Evolutionary conservation across 2,888 invertebrate species (phyloP), one percentile per base, ranked within the genome.

Genomic region (Cancer borealis): DNA sequence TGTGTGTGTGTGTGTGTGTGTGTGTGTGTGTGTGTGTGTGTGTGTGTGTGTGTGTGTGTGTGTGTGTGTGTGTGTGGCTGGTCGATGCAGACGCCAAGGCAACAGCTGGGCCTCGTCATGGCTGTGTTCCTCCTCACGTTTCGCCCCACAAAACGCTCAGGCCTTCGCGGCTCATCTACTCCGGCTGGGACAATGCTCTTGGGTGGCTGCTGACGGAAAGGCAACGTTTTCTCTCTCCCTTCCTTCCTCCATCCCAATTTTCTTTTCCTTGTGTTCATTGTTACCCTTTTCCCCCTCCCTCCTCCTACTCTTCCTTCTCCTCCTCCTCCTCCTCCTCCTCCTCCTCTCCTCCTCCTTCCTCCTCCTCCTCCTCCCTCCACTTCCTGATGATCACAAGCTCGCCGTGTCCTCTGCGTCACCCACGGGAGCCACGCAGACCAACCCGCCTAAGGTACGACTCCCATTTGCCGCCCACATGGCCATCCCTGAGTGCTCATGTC

Each of bases 1-100:
- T 66, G 66, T 66, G 66, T 66, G 66, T 66, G 66, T 66, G 66
- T 66, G 66, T 66, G 66, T 66, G 66, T 66, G n/a, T 66, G n/a
- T 66, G 66, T 66, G 66, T n/a, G 66, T n/a, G 66, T n/a, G 66
- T 66, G 66, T 66, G 66, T 66, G 66, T 66, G 66, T 66, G 66
- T 66, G 66, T 66, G 66, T 66, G 66, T 66, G 66, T 66, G 66
- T 66, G 66, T 66, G 66, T 66, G 66, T 66, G 14, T 5, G 21
- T 66, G 66, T 21, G 21, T 5, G 17, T 21, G 60, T 60, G 60
- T 60, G 60, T 60, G 6, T 60, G 21, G 12, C 14, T 66, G 21
- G 66, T 66, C 66, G 21, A 17, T 66, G 66, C 21, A 66, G 14
- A 66, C 54, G 66, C 4, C n/a, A 66, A n/a, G 66, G 66, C 66